Evolutionary conservation across 2,888 invertebrate species (phyloP).

Genomic region (Ischnus inquisitorius): DNA sequence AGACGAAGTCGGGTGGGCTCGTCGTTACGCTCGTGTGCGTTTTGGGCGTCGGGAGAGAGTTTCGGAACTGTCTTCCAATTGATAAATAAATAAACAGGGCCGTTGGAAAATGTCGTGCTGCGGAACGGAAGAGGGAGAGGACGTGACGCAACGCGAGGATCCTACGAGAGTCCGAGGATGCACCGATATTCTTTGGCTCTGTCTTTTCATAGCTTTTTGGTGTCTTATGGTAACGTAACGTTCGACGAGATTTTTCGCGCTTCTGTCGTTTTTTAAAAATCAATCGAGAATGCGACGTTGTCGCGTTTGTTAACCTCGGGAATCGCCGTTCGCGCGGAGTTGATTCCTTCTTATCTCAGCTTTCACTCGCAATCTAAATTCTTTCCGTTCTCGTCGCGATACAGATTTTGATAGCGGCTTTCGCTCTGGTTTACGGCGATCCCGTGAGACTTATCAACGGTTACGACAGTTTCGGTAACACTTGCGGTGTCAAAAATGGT

Average conservation of each 20-base stretch:
- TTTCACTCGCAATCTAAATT: too few relatives aligned
- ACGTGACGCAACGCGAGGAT: slow-evolving; percentile 82
- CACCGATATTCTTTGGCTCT: slow-evolving; percentile 94
- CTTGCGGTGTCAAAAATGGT: slow-evolving; percentile 94
- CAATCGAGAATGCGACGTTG: not conserved
- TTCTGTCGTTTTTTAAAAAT: slow-evolving; percentile 26
- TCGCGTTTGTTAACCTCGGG: not conserved
- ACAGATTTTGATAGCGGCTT: slow-evolving; percentile 93
- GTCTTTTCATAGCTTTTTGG: slow-evolving; percentile 93
- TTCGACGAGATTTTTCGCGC: slow-evolving; percentile 32
- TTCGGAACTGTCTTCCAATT: slow-evolving; percentile 28
- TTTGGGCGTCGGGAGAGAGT: not conserved
- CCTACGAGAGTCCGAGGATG: slow-evolving; percentile 89
- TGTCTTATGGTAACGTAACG: slow-evolving; percentile 90
- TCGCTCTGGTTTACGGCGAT: slow-evolving; percentile 95
- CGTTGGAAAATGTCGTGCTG: slow-evolving; percentile 80
- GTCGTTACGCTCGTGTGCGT: slow-evolving; percentile 8
- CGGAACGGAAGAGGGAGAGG: slow-evolving; percentile 81
- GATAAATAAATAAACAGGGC: not conserved
- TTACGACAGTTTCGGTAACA: slow-evolving; percentile 97
- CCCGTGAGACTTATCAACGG: slow-evolving; percentile 95
- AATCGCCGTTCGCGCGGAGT: not conserved
- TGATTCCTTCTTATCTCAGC: slow-evolving; percentile 54
- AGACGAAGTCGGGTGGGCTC: slow-evolving; percentile 3
- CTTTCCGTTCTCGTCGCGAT: slow-evolving; percentile 78